Evolutionary conservation across 2,888 invertebrate species (phyloP).

Genomic region (Pterobdella sp.): DNA sequence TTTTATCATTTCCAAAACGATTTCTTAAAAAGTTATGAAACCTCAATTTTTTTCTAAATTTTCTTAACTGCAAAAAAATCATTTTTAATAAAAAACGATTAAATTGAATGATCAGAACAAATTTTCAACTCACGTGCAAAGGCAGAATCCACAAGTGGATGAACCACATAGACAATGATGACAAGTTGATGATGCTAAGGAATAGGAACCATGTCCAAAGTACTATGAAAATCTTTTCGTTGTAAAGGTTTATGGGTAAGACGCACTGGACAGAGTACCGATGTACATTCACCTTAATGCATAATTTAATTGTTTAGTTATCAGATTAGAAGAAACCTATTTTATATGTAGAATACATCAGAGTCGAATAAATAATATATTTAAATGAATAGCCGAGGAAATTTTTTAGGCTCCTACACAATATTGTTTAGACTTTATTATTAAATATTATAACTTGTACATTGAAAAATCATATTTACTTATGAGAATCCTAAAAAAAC

Average conservation of each 20-base stretch:
- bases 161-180: slow-evolving; percentile 32
- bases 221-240: slow-evolving; percentile 44
- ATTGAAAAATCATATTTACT: not conserved
- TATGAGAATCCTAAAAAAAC: not conserved
- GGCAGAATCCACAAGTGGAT: slow-evolving; percentile 17
- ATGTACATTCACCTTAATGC: slow-evolving; percentile 28
- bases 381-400: too few relatives aligned
- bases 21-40: not conserved
- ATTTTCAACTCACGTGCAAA: slow-evolving; percentile 21
- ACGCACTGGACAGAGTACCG: slow-evolving; percentile 35
- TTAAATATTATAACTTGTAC: too few relatives aligned
- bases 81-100: not conserved
- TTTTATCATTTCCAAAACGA: slow-evolving; percentile 5
- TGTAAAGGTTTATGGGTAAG: slow-evolving; percentile 32
- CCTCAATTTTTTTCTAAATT: not conserved
- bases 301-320: too few relatives aligned
- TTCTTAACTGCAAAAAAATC: not conserved
- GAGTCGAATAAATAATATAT: too few relatives aligned
- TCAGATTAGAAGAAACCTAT: too few relatives aligned
- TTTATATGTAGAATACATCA: too few relatives aligned
- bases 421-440: too few relatives aligned
- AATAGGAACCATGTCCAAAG: slow-evolving; percentile 55
- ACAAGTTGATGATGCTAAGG: slow-evolving; percentile 28
- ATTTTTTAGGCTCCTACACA: too few relatives aligned
- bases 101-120: not conserved